Conservation (phyloP, 2,113 vertebrate genomes). For the Albula glossodonta region DNA sequence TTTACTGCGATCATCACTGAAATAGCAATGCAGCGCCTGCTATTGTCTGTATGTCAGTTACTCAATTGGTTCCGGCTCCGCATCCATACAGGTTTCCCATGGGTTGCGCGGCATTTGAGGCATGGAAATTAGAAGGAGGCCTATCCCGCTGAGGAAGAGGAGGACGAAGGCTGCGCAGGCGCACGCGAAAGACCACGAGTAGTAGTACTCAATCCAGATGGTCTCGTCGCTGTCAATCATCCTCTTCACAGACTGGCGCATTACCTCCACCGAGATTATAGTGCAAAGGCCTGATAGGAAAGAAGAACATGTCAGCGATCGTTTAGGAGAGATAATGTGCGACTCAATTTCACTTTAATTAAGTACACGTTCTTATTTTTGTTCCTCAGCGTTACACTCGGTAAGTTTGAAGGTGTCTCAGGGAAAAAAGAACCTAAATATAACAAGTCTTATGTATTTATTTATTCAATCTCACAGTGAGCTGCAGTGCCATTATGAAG, state of each 20-base stretch:
- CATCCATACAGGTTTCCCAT: slow-evolving; percentile 98
- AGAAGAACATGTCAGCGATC: slow-evolving; percentile 4
- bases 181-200: slow-evolving; percentile 91
- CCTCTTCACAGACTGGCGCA: slow-evolving; percentile 92
- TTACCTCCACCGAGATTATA: slow-evolving; percentile 92
- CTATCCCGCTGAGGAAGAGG: slow-evolving; percentile 84
- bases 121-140: slow-evolving; percentile 87
- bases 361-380: not conserved
- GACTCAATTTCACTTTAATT: not conserved
- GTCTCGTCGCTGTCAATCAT: slow-evolving; percentile 95
- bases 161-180: slow-evolving; percentile 84
- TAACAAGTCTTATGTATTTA: not conserved
- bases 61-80: slow-evolving; percentile 78
- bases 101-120: slow-evolving; percentile 95
- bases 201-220: slow-evolving; percentile 84
- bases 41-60: slow-evolving; percentile 38
- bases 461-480: not conserved
- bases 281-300: slow-evolving; percentile 81
- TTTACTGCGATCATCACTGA: not conserved
- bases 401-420: not conserved
- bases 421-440: not conserved
- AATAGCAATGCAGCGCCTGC: not conserved
- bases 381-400: not conserved
- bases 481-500: not conserved
- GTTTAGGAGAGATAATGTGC: not conserved